Base-by-base conservation (phyloP, 2,888 invertebrate genomes). In the Zaprionus lineosus region DNA sequence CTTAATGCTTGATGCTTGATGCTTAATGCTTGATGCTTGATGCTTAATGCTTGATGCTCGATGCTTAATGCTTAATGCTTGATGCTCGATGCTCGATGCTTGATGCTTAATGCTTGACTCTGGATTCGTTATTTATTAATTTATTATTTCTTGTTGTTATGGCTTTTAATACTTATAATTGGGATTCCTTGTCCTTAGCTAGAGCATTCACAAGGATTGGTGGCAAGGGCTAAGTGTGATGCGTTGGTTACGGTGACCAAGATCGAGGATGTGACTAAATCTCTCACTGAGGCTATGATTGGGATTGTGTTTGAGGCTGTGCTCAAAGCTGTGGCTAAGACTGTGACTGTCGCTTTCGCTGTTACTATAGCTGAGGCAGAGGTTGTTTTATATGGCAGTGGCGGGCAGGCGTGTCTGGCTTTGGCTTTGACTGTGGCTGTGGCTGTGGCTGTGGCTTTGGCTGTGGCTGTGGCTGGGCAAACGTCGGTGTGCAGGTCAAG, bases 341-440 rank as follows among this genome's bases (percentile, higher is more conserved):
- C 37, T 37, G 34, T 19, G 16, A 50, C 12, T 37, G 50, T 12
- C 18, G 44, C 50, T 44, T 51, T 24, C 29, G 46, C 40, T 40
- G 21, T 41, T 37, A 21, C 53, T 50, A 40, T 39, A 39, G 37
- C 58, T 46, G 59, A 50, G 50, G 52, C 63, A 58, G 57, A 65
- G 69, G 56, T 59, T 56, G 31, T 65, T 47, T 61, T 73, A 56
- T 56, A 67, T 67, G 62, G 67, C 68, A 62, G 71, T 75, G 78
- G 48, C 62, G 57, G 68, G 67, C 66, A 66, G 67, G 51, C 51
- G 67, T 56, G 62, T 43, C 57, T 62, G 44, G 43, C 48, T 63
- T 46, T 61, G 51, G 21, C n/a, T n/a, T n/a, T 31, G 31, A 51
- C 64, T 61, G 44, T 61, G 46, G 55, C 37, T 51, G 15, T 24